phyloP scores from a whole-genome alignment of 2,888 invertebrate genomes.

The Chloromyia formosa region DNA sequence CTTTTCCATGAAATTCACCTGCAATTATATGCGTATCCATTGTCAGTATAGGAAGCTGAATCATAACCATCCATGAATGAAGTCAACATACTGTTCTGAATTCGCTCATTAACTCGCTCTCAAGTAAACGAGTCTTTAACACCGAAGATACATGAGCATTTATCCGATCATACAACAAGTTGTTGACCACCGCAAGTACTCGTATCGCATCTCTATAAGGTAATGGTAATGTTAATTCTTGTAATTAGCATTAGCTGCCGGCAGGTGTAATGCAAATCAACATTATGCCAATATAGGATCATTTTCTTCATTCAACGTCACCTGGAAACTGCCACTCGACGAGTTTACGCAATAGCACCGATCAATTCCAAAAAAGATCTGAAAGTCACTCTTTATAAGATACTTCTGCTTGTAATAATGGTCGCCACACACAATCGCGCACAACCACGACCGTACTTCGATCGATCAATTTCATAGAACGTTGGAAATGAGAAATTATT shows the following conservation, averaged over 20 bases:
- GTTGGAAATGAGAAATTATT: no score
- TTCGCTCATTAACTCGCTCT: background rate
- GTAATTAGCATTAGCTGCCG: conserved; percentile 32
- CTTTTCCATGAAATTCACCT: no score
- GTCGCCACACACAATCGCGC: no score
- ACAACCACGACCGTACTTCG: no score
- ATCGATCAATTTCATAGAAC: no score
- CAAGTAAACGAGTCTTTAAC: background rate
- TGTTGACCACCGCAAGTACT: background rate
- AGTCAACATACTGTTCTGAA: no score
- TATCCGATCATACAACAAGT: background rate
- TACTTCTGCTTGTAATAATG: no score
- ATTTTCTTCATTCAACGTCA: background rate
- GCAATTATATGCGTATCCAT: no score
- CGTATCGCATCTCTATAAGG: background rate
- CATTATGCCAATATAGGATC: background rate
- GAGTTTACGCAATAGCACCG: conserved; percentile 12
- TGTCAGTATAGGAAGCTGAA: no score
- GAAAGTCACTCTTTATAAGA: background rate
- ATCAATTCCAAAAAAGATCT: conserved; percentile 16
- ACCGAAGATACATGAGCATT: background rate
- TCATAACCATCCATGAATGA: no score
- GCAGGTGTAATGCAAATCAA: conserved; percentile 24
- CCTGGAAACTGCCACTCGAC: background rate
- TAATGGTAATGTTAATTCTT: conserved; percentile 10